Evolutionary conservation across 1,140 invertebrate species (phyloP).

Genomic region (Dryas iulia): DNA sequence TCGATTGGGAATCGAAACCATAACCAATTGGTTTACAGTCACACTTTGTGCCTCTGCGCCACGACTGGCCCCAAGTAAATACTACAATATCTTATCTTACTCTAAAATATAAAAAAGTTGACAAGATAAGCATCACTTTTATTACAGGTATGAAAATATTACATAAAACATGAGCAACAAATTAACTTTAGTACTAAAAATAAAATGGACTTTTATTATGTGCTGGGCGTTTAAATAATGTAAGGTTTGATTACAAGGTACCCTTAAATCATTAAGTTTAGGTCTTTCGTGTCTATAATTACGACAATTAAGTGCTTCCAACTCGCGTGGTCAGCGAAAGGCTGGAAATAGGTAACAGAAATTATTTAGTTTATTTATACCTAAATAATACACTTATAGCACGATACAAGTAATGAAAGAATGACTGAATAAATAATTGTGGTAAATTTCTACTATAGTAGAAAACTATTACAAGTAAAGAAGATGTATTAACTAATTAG

Average conservation of each 20-base stretch:
- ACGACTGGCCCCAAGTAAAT: too few species aligned
- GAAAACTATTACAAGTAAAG: too few species aligned
- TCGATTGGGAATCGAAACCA: too few species aligned
- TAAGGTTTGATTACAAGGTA: slow-evolving; percentile 5
- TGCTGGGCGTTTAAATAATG: slow-evolving; percentile 9
- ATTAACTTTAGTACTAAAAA: not conserved
- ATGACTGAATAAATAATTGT: not conserved
- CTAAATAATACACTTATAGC: slow-evolving; percentile 8
- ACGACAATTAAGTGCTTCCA: slow-evolving; percentile 8
- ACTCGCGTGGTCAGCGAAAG: slow-evolving; percentile 21
- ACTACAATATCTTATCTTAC: too few species aligned
- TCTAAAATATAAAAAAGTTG: too few species aligned
- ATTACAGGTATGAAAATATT: not conserved
- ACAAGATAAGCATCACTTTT: too few species aligned
- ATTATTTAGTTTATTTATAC: not conserved
- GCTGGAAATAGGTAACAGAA: slow-evolving; percentile 5
- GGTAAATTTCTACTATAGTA: too few species aligned
- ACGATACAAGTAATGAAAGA: not conserved
- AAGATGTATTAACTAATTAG: too few species aligned
- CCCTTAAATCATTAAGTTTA: slow-evolving; percentile 6
- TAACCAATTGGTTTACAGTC: too few species aligned
- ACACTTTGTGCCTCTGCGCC: too few species aligned
- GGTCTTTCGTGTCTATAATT: slow-evolving; percentile 22
- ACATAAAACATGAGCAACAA: not conserved
- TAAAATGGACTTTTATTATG: not conserved